Conservation (phyloP, 1,140 invertebrate species). For the Calephelis virginiensis region DNA sequence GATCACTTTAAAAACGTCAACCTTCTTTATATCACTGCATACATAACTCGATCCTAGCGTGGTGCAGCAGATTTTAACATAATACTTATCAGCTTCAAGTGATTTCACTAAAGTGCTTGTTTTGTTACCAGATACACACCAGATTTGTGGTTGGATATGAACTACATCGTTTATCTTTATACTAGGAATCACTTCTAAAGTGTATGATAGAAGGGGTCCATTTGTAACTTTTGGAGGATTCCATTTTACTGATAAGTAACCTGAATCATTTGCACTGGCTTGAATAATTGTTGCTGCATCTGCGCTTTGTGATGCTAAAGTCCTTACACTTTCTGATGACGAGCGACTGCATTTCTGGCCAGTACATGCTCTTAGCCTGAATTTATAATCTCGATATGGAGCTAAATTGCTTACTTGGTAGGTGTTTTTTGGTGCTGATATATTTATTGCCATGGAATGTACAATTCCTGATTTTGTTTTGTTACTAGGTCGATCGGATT, state of each 20-base stretch:
- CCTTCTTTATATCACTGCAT: slow-evolving; percentile 46
- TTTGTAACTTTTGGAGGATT: slow-evolving; percentile 51
- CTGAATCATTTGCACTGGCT: slow-evolving; percentile 31
- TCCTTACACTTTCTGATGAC: slow-evolving; percentile 49
- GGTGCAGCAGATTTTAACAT: slow-evolving; percentile 50
- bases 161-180: slow-evolving; percentile 37
- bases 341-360: slow-evolving; percentile 47
- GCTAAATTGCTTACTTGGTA: slow-evolving; percentile 53
- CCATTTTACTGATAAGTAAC: slow-evolving; percentile 53
- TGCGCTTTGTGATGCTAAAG: slow-evolving; percentile 43
- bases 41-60: slow-evolving; percentile 49
- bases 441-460: slow-evolving; percentile 43
- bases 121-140: slow-evolving; percentile 46
- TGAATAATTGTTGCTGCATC: slow-evolving; percentile 44
- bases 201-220: slow-evolving; percentile 56
- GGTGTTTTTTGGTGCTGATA: slow-evolving; percentile 39
- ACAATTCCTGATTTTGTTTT: slow-evolving; percentile 40
- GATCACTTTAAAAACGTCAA: slow-evolving; percentile 24
- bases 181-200: slow-evolving; percentile 51
- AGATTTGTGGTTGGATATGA: slow-evolving; percentile 43
- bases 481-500: slow-evolving; percentile 40
- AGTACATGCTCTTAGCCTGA: slow-evolving; percentile 57
- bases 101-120: slow-evolving; percentile 38
- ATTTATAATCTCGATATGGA: slow-evolving; percentile 62
- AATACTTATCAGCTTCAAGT: slow-evolving; percentile 43